These are phyloP conservation scores for Podargus strigoides DNA, from an alignment of 2,797 vertebrate species.

Conservation along the genomic window DNA sequence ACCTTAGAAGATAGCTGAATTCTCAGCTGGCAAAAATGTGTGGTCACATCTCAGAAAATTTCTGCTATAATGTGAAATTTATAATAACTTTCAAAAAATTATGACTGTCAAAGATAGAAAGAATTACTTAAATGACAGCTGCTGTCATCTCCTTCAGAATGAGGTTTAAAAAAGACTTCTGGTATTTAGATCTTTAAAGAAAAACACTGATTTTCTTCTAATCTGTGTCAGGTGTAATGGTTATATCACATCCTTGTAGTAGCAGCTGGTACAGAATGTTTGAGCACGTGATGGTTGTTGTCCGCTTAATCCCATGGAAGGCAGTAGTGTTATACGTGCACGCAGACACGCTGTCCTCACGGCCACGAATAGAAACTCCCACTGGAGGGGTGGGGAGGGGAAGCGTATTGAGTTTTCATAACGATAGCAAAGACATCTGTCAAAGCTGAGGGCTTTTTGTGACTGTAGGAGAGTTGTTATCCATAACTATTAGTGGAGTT, in stretches of 20 bases:
- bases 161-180: background rate
- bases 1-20: background rate
- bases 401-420: background rate
- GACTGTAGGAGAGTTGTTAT: background rate
- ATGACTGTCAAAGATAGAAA: background rate
- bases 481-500: background rate
- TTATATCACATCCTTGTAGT: background rate
- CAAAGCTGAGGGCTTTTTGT: background rate
- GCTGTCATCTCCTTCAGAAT: background rate
- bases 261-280: background rate
- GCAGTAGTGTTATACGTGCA: background rate
- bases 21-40: background rate
- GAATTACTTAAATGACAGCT: background rate
- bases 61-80: background rate
- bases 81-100: background rate
- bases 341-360: background rate
- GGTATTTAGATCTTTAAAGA: background rate
- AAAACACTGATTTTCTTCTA: background rate
- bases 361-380: background rate
- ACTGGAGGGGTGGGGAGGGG: background rate
- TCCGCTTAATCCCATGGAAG: background rate
- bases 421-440: background rate
- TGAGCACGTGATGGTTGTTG: background rate
- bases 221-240: background rate
- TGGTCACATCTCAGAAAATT: background rate